phyloP scores from a whole-genome alignment of 2,113 vertebrate species.

The Alethe castanea region DNA sequence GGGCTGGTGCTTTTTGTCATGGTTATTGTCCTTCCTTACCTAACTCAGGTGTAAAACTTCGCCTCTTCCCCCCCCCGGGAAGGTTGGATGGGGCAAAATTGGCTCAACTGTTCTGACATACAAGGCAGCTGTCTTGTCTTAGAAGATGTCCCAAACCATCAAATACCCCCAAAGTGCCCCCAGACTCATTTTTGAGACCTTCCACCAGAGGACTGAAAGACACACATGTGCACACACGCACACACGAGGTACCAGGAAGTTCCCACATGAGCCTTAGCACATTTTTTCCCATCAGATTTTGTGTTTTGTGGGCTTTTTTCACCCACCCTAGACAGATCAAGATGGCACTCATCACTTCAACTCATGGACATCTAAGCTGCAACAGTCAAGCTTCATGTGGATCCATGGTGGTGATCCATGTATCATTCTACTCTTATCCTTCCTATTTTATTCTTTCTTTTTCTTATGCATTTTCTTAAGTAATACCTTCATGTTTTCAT shows the following conservation, averaged over 20 bases:
- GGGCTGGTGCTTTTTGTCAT: neutral
- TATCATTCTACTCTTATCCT: neutral
- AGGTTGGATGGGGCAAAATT: neutral
- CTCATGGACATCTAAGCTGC: neutral
- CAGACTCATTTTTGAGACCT: neutral
- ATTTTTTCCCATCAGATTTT: neutral
- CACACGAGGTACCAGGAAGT: neutral
- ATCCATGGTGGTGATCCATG: neutral
- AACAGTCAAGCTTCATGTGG: neutral
- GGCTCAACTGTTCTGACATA: neutral
- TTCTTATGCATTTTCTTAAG: neutral
- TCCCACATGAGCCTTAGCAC: neutral
- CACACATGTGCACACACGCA: neutral
- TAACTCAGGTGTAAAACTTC: neutral
- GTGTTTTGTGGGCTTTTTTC: neutral
- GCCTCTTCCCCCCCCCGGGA: fast-evolving
- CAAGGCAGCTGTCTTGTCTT: neutral
- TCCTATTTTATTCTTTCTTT: neutral
- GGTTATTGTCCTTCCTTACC: neutral
- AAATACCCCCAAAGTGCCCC: neutral
- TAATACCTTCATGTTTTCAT: neutral
- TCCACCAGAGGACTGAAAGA: neutral
- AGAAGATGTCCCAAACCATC: neutral
- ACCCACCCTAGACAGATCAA: neutral
- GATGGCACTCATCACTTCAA: neutral